Conservation (phyloP, 2,113 vertebrate species). For the Elephas maximus region DNA sequence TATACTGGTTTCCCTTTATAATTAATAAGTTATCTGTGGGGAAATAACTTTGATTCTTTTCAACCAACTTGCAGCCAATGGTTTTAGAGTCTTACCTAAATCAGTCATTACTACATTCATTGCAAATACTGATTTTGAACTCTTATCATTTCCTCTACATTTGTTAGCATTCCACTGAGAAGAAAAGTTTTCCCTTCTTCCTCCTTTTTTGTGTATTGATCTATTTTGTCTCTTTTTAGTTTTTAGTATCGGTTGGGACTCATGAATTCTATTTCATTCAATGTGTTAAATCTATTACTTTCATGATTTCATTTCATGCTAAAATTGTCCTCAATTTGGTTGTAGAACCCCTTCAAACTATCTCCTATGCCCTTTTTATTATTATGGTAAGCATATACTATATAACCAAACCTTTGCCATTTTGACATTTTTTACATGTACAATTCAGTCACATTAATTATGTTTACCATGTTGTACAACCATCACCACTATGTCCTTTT, state of each 20-base stretch:
- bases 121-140: neutral
- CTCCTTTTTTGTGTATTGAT: neutral
- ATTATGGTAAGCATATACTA: no score
- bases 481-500: neutral
- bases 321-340: conserved; percentile 27
- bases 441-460: no score
- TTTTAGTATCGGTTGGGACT: conserved; percentile 31
- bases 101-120: conserved; percentile 23
- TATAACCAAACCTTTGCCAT: no score
- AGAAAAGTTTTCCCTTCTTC: neutral
- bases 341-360: neutral
- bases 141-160: neutral
- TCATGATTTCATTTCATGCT: neutral
- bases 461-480: no score
- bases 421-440: no score
- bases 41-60: conserved; percentile 27
- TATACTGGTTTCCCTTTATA: neutral
- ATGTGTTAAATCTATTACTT: neutral
- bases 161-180: neutral
- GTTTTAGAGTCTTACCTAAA: conserved; percentile 30
- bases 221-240: conserved; percentile 24
- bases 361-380: neutral
- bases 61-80: conserved; percentile 1
- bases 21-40: conserved; percentile 26
- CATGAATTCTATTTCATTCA: neutral